phyloP scores from a whole-genome alignment of 2,113 vertebrate species.

The Callipepla californica region DNA sequence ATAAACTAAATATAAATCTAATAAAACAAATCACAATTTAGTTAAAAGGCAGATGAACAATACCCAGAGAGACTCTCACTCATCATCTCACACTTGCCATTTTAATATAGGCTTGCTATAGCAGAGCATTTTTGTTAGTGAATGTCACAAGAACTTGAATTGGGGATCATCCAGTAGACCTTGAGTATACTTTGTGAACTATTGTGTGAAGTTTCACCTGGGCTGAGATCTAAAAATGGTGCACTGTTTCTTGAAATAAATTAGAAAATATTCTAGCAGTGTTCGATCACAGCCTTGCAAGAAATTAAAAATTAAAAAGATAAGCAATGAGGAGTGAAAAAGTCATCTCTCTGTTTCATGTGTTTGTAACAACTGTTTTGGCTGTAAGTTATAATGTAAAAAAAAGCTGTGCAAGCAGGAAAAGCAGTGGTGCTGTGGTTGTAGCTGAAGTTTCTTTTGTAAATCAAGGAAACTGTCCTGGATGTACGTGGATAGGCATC shows the following conservation, averaged over 20 bases:
- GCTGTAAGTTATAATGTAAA: not conserved
- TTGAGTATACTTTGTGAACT: not conserved
- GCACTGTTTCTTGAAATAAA: not conserved
- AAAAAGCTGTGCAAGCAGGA: not conserved
- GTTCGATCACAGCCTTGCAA: not conserved
- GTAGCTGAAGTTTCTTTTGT: not conserved
- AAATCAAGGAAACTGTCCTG: not conserved
- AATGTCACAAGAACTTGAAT: not conserved
- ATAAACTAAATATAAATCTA: not conserved
- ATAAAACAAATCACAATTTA: conserved; percentile 5
- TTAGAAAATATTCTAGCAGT: not conserved
- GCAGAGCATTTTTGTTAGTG: not conserved
- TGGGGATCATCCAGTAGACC: not conserved
- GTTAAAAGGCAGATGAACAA: not conserved
- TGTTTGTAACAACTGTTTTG: not conserved
- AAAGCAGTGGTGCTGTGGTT: not conserved
- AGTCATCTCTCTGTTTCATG: not conserved
- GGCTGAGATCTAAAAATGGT: not conserved
- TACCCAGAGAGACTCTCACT: not conserved
- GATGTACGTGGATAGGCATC: not conserved
- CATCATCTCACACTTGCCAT: not conserved
- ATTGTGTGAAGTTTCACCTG: not conserved
- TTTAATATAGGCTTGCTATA: not conserved
- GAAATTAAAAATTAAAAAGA: not conserved
- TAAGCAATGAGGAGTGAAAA: not conserved